Evolutionary conservation across 2,113 vertebrate species (phyloP), one percentile per base, ranked within the genome.

Genomic region (Otus sunia): DNA sequence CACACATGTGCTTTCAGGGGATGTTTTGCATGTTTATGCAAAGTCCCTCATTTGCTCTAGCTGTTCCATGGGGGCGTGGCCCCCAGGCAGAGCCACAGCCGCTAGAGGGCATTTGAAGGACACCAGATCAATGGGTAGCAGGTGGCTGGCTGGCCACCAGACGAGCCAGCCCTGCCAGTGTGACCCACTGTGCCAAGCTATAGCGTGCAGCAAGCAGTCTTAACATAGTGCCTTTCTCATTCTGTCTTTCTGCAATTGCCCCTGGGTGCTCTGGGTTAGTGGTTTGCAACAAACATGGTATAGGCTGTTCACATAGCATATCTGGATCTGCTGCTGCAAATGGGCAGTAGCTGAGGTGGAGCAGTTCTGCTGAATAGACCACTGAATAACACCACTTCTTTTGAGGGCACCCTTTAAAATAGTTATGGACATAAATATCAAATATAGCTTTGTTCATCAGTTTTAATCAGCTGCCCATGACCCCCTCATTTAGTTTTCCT

Each of bases 51-150:
- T 36, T 71, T 84, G 20, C 30, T 90, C 39, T 15, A 27, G 23
- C 18, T 85, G 69, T 62, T 23, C 4, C 8, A 7, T 9, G 5
- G 50, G 16, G 32, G 36, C 1, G 3, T 19, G 64, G 45, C 10
- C 60, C 39, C 56, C 76, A 14, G 60, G 55, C 45, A 79, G 86
- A 94, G n/a, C 37, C 95, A 90, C n/a, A 85, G 68, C 97, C 97
- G 96, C 96, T 95, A 98, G 98, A 98, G 96, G 97, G 98, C 98
- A 96, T 98, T 97, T 98, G 96, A 95, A 98, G 96, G 97, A 97
- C 94, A 91, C 34, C 45, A 59, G 67, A 97, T 97, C 74, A 50
- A 32, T 17, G 76, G 45, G 53, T 12, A 69, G 41, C 41, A 47
- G 53, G 41, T 15, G 18, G 66, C 84, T 15, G 18, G 66, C 84